Base-by-base conservation (phyloP, 2,888 invertebrate species). In the Lamellibrachia satsuma region DNA sequence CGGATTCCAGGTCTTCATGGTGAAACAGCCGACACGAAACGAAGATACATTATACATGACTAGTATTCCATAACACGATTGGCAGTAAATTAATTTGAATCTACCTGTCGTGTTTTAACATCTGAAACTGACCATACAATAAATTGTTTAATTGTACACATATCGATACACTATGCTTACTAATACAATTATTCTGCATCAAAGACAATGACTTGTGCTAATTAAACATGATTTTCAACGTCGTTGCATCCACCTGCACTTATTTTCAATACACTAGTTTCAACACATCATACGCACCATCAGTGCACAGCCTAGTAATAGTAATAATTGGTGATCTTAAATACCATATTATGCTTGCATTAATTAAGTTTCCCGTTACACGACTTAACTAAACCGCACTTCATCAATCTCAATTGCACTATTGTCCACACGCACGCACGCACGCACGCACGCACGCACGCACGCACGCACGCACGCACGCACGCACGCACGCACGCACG, bases 381-480 rank as follows among this genome's bases (percentile, higher is more conserved):
- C 75, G 75, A 75, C 75, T 75, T 75, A 75, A 75, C 22, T 75
- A 75, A 22, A 6, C 22, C 75, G 75, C 22, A 75, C 1, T 75
- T 75, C 22, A 75, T n/a, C n/a, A 75, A 22, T 75, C 75, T 3
- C n/a, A 39, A 75, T 22, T 75, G 75, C 75, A 75, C 22, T 22
- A 22, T 75, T 75, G 4, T 75, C n/a, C 75, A 75, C 75, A 91
- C 91, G 3, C 15, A 90, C 90, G 90, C 90, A 90, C 90, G 90
- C 90, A 90, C n/a, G n/a, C 90, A 90, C 90, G 90, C 15, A 90
- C 90, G 90, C 15, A 90, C 90, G 90, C 90, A 90, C 90, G 90
- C 90, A 90, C 15, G n/a, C 90, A 90, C 90, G 90, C 15, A 90
- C 90, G 90, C n/a, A 39, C 39, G 39, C 39, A 39, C 39, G 39